Base-by-base conservation (phyloP, 2,888 invertebrate species). In the Tetragonisca angustula region DNA sequence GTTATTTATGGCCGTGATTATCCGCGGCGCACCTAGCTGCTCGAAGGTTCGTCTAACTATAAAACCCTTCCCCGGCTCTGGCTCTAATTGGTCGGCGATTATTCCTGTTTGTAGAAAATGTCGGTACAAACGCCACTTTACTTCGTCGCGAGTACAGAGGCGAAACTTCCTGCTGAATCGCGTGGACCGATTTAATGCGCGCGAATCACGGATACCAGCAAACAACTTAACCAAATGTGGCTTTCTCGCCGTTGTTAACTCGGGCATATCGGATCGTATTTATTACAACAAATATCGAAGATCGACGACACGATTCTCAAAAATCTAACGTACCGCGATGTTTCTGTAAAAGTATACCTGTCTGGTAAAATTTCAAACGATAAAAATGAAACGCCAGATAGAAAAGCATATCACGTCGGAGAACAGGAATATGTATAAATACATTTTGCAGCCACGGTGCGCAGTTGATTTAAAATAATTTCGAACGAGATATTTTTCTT, bases 1-100 rank as follows among this genome's bases (percentile, higher is more conserved):
- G 90, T 92, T 93, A 94, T 94, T 94, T 94, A 94, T 92, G 92
- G 89, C 89, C 87, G 79, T 90, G 90, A 94, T 93, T 93, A 93
- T 87, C 91, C 83, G 82, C 80, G 92, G 90, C 93, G 89, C 94
- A 88, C 92, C 93, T 92, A 91, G 88, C 85, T 87, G 88, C 87
- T 85, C 76, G 79, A 84, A 86, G 84, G 85, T 85, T 79, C 81
- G 82, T 83, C 88, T 82, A 89, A 84, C 88, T 82, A 80, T 76
- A 61, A 61, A 75, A 69, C 77, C 81, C 82, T 73, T 27, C 76
- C 71, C 50, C 64, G 27, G 76, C 72, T 43, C 72, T 43, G 9
- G 43, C 82, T 89, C 83, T 91, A 92, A 92, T 92, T 90, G 90
- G 85, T 83, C 84, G 85, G 78, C 90, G 89, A 92, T 92, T 92